A percentile compares a stretch with the other conserved stretches of the same genome.
phyloP scores from a whole-genome alignment of 2,888 invertebrate genomes.

The Eupithecia vulgata region DNA sequence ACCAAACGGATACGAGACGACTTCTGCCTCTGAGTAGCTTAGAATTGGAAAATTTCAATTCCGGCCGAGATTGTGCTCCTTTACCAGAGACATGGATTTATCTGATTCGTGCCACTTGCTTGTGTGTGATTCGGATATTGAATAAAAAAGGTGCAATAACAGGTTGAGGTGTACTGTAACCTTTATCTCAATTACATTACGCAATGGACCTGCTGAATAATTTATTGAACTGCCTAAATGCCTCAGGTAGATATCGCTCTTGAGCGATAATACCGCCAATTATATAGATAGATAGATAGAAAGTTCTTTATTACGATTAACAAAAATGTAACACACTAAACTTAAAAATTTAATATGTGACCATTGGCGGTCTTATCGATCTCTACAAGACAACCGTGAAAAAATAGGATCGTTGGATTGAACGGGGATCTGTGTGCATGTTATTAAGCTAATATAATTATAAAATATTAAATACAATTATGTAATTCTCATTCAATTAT shows the following conservation, averaged over 20 bases:
- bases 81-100: not conserved
- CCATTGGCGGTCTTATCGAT: too few species aligned
- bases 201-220: not conserved
- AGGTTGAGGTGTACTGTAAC: not conserved
- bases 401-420: too few species aligned
- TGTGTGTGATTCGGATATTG: not conserved
- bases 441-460: too few species aligned
- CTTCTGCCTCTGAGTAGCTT: conserved; percentile 17
- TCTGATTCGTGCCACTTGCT: not conserved
- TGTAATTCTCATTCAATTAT: too few species aligned
- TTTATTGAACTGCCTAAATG: not conserved
- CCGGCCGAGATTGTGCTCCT: conserved; percentile 16
- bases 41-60: conserved; percentile 24
- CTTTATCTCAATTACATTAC: not conserved
- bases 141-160: not conserved
- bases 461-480: too few species aligned
- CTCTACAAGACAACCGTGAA: too few species aligned
- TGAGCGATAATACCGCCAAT: too few species aligned
- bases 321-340: too few species aligned
- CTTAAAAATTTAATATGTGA: too few species aligned
- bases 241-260: not conserved
- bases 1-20: conserved; percentile 59
- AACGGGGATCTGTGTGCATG: too few species aligned
- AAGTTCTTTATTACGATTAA: too few species aligned
- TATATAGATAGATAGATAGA: too few species aligned